Conservation (phyloP, 2,888 invertebrate species). For the Leuctra nigra region DNA sequence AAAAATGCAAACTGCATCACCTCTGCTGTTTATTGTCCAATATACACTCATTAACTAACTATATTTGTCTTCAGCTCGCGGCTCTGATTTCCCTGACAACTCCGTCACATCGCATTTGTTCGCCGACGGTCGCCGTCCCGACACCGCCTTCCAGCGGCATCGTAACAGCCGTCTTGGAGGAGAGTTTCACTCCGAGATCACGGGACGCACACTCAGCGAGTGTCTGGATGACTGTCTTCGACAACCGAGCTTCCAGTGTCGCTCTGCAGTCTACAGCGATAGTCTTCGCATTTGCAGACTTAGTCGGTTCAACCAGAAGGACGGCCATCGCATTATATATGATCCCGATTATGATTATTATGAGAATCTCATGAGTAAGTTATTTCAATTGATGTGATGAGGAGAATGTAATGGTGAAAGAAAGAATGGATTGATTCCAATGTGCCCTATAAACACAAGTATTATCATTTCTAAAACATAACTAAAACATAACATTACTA, state of each 20-base stretch:
- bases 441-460: too few relatives aligned
- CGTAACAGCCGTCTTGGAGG: conserved; percentile 80
- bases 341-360: conserved; percentile 91
- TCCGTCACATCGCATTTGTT: conserved; percentile 78
- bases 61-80: conserved; percentile 54
- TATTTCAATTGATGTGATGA: too few relatives aligned
- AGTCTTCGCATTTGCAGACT: conserved; percentile 76
- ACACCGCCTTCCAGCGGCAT: conserved; percentile 84
- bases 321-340: conserved; percentile 81
- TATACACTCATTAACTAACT: too few relatives aligned
- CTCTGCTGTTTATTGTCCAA: too few relatives aligned
- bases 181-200: conserved; percentile 85
- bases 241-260: conserved; percentile 84
- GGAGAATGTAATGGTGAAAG: too few relatives aligned
- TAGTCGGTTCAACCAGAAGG: conserved; percentile 79
- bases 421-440: too few relatives aligned
- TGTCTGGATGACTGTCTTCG: conserved; percentile 84
- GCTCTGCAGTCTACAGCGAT: conserved; percentile 84
- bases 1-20: too few relatives aligned
- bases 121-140: conserved; percentile 71
- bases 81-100: conserved; percentile 84
- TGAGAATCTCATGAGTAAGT: conserved; percentile 88
- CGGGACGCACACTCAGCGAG: conserved; percentile 79
- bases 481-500: too few relatives aligned
- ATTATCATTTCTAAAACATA: too few relatives aligned